Conservation (phyloP, 1,140 invertebrate species). For the Phymastichus coffea region DNA sequence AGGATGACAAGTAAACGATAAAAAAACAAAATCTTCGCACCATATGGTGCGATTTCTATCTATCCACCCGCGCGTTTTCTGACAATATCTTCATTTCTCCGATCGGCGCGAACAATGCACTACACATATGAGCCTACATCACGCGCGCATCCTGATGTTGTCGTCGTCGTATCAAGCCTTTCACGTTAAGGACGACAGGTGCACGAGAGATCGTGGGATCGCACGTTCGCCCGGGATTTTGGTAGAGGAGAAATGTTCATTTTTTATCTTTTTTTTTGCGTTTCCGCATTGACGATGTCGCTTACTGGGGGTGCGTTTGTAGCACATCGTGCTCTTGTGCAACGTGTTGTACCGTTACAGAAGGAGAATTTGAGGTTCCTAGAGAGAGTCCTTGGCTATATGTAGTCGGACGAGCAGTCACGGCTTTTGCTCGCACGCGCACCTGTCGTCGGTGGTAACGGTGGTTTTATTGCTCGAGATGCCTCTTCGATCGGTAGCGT, state of each 20-base stretch:
- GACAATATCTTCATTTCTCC: no score
- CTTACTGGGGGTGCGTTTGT: neutral
- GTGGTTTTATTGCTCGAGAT: slow-evolving; percentile 7
- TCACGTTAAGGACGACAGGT: neutral
- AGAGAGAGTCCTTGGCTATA: no score
- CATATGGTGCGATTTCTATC: neutral
- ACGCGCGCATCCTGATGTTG: neutral
- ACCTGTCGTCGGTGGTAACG: slow-evolving; percentile 12
- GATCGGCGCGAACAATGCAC: no score
- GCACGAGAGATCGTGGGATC: neutral
- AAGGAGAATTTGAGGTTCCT: neutral
- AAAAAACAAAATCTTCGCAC: neutral
- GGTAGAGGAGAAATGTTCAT: neutral
- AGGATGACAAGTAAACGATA: neutral
- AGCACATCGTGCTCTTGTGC: no score
- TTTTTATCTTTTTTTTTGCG: slow-evolving; percentile 7
- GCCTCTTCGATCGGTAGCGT: slow-evolving; percentile 2
- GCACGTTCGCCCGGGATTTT: neutral
- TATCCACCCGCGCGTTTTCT: no score
- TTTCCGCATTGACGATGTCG: neutral
- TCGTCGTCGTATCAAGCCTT: no score
- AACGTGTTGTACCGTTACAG: slow-evolving; percentile 16
- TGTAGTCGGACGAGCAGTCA: no score
- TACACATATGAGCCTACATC: no score
- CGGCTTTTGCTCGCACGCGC: no score